A percentile compares a stretch with the other conserved stretches of the same genome.
Evolutionary conservation across 2,797 vertebrate genomes (phyloP).

Genomic region (Gallinago stenura): DNA sequence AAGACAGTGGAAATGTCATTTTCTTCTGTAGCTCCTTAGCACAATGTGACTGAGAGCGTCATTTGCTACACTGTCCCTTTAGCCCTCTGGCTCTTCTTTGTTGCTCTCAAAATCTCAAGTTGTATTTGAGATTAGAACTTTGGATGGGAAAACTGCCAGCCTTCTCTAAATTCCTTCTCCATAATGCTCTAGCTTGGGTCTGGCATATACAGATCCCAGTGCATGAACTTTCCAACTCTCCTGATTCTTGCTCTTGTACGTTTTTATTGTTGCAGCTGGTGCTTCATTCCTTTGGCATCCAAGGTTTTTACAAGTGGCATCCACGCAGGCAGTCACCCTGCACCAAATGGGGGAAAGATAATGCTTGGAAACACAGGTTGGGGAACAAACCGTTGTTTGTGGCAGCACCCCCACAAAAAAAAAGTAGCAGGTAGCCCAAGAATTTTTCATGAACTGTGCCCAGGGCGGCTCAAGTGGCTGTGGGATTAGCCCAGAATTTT

Average conservation of each 20-base stretch:
- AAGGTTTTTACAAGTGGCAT: background rate
- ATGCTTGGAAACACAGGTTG: background rate
- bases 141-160: background rate
- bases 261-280: background rate
- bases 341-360: background rate
- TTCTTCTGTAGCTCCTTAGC: background rate
- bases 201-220: background rate
- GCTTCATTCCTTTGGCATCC: background rate
- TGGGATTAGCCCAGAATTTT: background rate
- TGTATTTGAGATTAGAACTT: background rate
- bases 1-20: background rate
- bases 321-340: background rate
- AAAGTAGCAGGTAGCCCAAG: background rate
- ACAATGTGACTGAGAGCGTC: background rate
- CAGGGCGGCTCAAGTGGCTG: background rate
- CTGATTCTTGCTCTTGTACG: background rate
- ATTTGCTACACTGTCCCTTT: background rate
- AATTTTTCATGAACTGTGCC: background rate
- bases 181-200: background rate
- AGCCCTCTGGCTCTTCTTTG: background rate
- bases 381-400: background rate
- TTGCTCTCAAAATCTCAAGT: background rate
- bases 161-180: background rate
- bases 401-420: background rate
- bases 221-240: background rate